phyloP scores from a whole-genome alignment of 2,888 invertebrate genomes.

The Odontomyia ornata region DNA sequence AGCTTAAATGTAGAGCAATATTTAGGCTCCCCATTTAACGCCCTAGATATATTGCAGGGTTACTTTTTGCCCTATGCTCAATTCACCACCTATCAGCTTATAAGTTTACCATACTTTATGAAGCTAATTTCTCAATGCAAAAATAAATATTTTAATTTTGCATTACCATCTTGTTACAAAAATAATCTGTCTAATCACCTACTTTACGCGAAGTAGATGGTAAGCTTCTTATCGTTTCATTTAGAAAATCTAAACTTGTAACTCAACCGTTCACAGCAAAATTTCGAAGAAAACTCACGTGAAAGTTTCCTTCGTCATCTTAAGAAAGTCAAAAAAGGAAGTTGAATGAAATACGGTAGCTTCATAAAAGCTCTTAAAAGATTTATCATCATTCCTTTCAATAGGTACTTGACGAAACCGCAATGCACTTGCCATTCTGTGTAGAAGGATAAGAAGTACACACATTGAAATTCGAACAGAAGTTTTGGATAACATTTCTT shows the following conservation, averaged over 20 bases:
- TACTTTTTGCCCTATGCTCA: too few species aligned
- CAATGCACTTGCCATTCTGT: background rate
- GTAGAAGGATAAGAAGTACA: too few species aligned
- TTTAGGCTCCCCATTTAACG: too few species aligned
- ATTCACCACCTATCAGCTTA: too few species aligned
- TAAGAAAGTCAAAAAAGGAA: background rate
- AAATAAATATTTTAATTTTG: too few species aligned
- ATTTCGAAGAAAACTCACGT: background rate
- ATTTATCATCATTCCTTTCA: background rate
- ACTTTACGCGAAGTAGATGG: background rate
- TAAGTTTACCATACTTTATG: too few species aligned
- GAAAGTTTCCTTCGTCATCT: background rate
- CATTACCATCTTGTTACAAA: too few species aligned
- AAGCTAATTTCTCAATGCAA: too few species aligned
- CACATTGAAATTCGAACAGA: too few species aligned
- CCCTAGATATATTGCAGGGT: too few species aligned
- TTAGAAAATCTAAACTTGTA: background rate
- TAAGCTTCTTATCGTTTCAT: background rate
- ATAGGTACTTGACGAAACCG: background rate
- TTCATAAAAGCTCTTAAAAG: background rate
- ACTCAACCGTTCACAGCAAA: background rate
- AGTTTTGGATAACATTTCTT: too few species aligned
- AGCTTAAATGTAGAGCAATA: too few species aligned
- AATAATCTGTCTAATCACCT: background rate
- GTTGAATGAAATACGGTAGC: background rate